Percentiles rank a stretch among this genome's conserved stretches.
phyloP scores from a whole-genome alignment of 2,113 vertebrate genomes.

The Tretioscincus oriximinensis region DNA sequence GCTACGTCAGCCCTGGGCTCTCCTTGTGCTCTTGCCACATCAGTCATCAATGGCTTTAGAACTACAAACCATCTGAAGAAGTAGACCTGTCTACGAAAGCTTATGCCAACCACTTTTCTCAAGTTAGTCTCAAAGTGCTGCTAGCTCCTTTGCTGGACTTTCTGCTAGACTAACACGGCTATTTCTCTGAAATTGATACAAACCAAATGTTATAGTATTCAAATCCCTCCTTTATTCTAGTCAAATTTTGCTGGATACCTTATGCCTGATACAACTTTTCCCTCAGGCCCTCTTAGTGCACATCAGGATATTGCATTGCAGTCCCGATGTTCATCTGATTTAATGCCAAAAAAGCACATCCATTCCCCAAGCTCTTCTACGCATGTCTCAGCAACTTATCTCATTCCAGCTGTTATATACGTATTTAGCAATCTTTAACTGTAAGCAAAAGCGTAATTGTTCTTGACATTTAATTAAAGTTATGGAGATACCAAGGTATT shows the following conservation, averaged over 20 bases:
- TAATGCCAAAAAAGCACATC: neutral
- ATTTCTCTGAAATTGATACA: too few relatives aligned
- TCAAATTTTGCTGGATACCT: neutral
- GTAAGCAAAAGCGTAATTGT: constrained; percentile 49
- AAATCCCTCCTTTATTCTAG: neutral
- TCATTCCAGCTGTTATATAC: constrained; percentile 35
- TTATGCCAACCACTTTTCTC: too few relatives aligned
- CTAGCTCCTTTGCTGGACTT: too few relatives aligned
- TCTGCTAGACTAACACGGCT: too few relatives aligned
- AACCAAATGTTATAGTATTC: neutral
- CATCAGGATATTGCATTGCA: constrained; percentile 28
- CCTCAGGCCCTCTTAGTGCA: neutral
- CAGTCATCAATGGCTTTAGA: too few relatives aligned
- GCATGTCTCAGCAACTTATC: constrained; percentile 35
- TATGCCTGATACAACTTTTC: neutral
- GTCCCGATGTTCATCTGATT: constrained; percentile 25
- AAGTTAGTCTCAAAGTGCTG: too few relatives aligned
- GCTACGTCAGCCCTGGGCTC: too few relatives aligned
- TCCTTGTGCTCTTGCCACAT: too few relatives aligned
- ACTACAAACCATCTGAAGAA: too few relatives aligned
- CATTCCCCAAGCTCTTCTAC: constrained; percentile 24
- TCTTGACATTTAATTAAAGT: constrained; percentile 69
- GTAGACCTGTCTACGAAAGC: too few relatives aligned
- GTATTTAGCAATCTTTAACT: constrained; percentile 50
- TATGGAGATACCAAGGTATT: constrained; percentile 47